Conservation (phyloP, 2,797 vertebrate species). For the Hypotaenidia philippensis region DNA sequence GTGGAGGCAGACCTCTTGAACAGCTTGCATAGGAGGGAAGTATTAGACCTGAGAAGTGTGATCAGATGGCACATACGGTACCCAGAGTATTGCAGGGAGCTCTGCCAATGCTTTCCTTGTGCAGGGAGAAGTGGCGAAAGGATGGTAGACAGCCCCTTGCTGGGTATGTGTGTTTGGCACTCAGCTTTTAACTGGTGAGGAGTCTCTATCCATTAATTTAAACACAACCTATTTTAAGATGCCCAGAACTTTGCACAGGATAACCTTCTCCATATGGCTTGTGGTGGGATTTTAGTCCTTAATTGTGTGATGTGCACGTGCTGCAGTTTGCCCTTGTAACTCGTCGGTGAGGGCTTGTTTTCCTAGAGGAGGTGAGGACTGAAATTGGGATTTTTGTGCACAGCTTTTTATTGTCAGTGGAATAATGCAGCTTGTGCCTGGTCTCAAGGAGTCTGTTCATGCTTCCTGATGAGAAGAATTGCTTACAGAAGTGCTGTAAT, state of each 20-base stretch:
- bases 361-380: not conserved
- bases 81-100: not conserved
- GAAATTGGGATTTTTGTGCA: not conserved
- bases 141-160: not conserved
- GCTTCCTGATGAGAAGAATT: not conserved
- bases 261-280: not conserved
- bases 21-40: not conserved
- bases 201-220: fast-evolving
- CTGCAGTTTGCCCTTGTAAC: not conserved
- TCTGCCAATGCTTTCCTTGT: not conserved
- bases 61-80: not conserved
- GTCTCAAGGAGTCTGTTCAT: fast-evolving
- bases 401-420: not conserved
- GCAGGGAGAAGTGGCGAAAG: not conserved
- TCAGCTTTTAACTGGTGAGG: not conserved
- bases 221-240: not conserved
- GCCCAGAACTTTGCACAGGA: not conserved
- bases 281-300: not conserved
- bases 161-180: not conserved
- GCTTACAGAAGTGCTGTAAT: not conserved
- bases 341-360: not conserved
- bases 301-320: fast-evolving
- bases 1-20: not conserved
- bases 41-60: not conserved
- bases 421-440: not conserved